Evolutionary conservation across 1,140 invertebrate genomes (phyloP).

Genomic region (Rhizoglyphus robini): DNA sequence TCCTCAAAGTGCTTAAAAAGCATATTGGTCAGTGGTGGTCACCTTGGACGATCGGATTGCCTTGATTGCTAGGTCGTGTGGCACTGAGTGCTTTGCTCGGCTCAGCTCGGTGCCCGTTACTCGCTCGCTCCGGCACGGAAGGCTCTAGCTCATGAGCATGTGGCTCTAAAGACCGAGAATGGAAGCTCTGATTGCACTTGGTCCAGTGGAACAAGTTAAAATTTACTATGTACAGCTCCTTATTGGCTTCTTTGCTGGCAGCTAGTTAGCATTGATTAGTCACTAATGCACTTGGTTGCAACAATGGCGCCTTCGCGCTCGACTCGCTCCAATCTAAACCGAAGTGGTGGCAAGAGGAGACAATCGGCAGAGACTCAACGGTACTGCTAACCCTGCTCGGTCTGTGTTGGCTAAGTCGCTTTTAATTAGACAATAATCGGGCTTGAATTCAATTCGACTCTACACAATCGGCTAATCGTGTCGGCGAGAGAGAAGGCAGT

Average conservation of each 20-base stretch:
- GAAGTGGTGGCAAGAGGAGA: neutral
- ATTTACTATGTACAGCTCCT: too few relatives aligned
- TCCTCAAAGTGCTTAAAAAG: constrained; percentile 17
- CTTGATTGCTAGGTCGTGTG: neutral
- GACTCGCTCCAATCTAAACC: neutral
- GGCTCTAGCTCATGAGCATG: neutral
- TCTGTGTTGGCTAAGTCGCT: too few relatives aligned
- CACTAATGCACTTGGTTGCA: too few relatives aligned
- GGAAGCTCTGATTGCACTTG: neutral
- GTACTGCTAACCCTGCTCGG: too few relatives aligned
- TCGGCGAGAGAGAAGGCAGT: neutral
- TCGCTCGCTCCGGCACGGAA: neutral
- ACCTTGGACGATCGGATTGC: constrained; percentile 9
- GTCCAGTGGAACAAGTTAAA: neutral
- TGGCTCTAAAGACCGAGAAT: neutral
- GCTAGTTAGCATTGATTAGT: too few relatives aligned
- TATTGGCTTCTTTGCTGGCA: too few relatives aligned
- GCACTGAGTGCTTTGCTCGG: neutral
- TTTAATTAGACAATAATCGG: too few relatives aligned
- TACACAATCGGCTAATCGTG: neutral
- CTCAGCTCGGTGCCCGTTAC: neutral
- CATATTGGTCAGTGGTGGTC: constrained; percentile 7
- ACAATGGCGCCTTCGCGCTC: too few relatives aligned
- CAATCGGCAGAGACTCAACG: too few relatives aligned
- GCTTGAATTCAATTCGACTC: too few relatives aligned